Evolutionary conservation across 2,797 vertebrate species (phyloP).

Genomic region (Intellagama lesueurii): DNA sequence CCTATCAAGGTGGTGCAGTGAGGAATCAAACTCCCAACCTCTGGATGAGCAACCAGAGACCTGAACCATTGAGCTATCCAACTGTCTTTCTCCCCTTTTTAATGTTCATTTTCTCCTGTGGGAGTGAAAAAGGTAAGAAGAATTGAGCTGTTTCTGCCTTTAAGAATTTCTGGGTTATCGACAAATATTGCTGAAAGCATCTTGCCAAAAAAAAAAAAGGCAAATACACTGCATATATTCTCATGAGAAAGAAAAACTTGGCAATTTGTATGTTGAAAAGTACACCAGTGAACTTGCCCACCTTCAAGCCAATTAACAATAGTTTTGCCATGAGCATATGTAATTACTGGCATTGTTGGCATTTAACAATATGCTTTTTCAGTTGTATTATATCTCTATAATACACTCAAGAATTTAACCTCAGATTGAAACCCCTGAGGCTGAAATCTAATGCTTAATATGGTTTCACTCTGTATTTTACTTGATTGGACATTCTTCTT

Average conservation of each 20-base stretch:
- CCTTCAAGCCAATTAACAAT: not conserved
- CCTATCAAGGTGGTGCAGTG: too few relatives aligned
- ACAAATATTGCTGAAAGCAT: not conserved
- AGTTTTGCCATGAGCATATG: not conserved
- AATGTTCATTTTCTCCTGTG: too few relatives aligned
- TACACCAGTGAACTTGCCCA: not conserved
- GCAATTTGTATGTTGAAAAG: not conserved
- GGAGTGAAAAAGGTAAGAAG: too few relatives aligned
- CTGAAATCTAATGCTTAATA: constrained; percentile 1
- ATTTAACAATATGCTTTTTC: not conserved
- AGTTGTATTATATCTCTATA: not conserved
- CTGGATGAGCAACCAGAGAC: too few relatives aligned
- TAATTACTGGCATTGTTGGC: not conserved
- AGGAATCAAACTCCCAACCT: too few relatives aligned
- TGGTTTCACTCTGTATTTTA: constrained; percentile 5
- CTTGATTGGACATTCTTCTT: not conserved
- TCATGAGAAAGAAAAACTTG: not conserved
- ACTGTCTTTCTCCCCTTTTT: too few relatives aligned
- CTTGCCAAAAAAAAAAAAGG: not conserved
- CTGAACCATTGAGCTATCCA: too few relatives aligned
- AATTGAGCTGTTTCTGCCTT: not conserved
- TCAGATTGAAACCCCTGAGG: not conserved
- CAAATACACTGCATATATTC: not conserved
- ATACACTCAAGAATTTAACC: constrained; percentile 10
- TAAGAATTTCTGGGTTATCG: not conserved